Evolutionary conservation across 1,140 invertebrate species (phyloP).

Genomic region (Apolygus lucorum): DNA sequence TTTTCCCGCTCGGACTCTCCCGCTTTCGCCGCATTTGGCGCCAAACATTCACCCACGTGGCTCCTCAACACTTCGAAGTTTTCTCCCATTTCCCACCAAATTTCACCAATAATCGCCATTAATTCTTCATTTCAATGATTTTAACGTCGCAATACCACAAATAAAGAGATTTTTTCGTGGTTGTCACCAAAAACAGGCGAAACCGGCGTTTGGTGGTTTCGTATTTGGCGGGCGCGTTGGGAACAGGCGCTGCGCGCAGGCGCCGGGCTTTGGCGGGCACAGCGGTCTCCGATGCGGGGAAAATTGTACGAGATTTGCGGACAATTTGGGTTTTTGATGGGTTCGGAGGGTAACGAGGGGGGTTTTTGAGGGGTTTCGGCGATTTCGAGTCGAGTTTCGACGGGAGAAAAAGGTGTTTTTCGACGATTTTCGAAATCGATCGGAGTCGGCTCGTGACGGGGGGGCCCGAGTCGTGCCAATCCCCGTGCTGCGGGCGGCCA

Average conservation of each 20-base stretch:
- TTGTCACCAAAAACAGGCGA: neutral
- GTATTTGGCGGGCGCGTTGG: neutral
- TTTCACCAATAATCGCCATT: neutral
- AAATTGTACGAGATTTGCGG: neutral
- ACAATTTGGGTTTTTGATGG: neutral
- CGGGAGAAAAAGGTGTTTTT: neutral
- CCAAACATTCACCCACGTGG: neutral
- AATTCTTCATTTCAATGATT: neutral
- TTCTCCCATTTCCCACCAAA: neutral
- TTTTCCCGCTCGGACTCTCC: neutral
- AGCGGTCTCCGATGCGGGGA: neutral
- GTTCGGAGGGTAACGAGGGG: neutral
- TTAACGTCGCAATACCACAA: neutral
- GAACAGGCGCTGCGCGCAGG: neutral
- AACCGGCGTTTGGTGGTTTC: neutral
- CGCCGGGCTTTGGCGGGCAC: neutral
- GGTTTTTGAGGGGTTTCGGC: neutral
- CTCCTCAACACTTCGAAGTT: neutral
- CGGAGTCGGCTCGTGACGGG: neutral
- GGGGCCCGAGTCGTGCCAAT: neutral
- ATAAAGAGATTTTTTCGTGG: neutral
- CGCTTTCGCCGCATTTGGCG: neutral
- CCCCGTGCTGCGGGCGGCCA: constrained; percentile 3
- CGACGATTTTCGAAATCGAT: constrained; percentile 7
- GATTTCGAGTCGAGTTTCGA: neutral